These are phyloP conservation scores for Sarcophaga rosellei DNA, from an alignment of 2,888 invertebrate genomes.

Conservation along the genomic window DNA sequence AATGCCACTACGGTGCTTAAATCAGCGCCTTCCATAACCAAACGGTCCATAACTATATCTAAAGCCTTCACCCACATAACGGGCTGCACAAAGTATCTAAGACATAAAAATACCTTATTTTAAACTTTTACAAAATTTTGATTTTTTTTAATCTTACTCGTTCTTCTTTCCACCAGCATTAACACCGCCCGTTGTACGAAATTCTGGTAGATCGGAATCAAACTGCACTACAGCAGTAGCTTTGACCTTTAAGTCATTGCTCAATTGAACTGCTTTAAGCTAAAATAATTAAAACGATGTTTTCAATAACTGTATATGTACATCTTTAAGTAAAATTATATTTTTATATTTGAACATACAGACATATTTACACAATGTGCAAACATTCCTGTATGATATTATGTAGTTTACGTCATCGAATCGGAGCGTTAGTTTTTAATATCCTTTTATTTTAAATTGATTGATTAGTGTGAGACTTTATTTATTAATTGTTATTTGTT, in stretches of 20 bases:
- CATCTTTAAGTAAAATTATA: not conserved
- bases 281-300: constrained; percentile 81
- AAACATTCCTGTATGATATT: constrained; percentile 1
- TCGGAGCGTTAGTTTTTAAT: constrained; percentile 5
- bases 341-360: not conserved
- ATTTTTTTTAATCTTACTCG: constrained; percentile 74
- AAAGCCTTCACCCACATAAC: constrained; percentile 98
- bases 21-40: constrained; percentile 91
- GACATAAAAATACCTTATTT: not conserved
- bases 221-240: constrained; percentile 93
- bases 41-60: constrained; percentile 93
- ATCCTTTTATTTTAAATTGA: no score
- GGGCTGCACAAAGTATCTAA: constrained; percentile 90
- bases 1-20: constrained; percentile 91
- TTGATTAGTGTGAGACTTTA: no score
- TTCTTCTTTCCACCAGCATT: constrained; percentile 81
- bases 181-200: constrained; percentile 85
- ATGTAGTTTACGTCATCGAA: not conserved
- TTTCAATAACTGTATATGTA: not conserved
- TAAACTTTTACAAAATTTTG: not conserved
- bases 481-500: no score
- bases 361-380: no score
- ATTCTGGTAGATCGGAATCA: constrained; percentile 96
- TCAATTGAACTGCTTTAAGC: constrained; percentile 94
- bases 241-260: constrained; percentile 87